phyloP scores from a whole-genome alignment of 2,888 invertebrate genomes.

The Spisula solida region DNA sequence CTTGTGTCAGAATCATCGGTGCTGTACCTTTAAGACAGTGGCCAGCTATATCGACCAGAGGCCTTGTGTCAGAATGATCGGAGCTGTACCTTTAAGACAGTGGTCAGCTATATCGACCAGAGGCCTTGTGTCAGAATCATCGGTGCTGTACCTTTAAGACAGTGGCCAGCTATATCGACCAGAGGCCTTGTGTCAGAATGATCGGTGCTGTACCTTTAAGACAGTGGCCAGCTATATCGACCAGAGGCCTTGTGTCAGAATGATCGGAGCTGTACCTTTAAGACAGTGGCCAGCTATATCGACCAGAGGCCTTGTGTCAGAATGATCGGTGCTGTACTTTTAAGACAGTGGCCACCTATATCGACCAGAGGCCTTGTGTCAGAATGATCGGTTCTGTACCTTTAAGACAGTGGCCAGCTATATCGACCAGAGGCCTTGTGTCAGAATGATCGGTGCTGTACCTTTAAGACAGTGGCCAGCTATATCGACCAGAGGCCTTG shows the following conservation, averaged over 20 bases:
- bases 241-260: not conserved
- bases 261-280: no score
- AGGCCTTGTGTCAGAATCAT: not conserved
- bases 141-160: no score
- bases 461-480: not conserved
- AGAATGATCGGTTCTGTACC: not conserved
- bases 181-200: not conserved
- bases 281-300: slow-evolving; percentile 3
- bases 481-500: not conserved
- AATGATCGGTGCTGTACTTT: no score
- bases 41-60: slow-evolving; percentile 16
- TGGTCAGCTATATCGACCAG: slow-evolving; percentile 2
- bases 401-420: not conserved
- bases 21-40: no score
- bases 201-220: no score
- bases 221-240: slow-evolving; percentile 8
- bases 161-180: slow-evolving; percentile 13
- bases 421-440: not conserved
- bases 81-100: no score
- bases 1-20: not conserved
- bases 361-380: not conserved
- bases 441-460: not conserved
- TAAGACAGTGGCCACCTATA: not conserved
- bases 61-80: not conserved
- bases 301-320: not conserved